Evolutionary conservation across 30 jellyfish, hydroid and myxozoan genomes (phyloP).

Genomic region (Pelagia noctiluca): DNA sequence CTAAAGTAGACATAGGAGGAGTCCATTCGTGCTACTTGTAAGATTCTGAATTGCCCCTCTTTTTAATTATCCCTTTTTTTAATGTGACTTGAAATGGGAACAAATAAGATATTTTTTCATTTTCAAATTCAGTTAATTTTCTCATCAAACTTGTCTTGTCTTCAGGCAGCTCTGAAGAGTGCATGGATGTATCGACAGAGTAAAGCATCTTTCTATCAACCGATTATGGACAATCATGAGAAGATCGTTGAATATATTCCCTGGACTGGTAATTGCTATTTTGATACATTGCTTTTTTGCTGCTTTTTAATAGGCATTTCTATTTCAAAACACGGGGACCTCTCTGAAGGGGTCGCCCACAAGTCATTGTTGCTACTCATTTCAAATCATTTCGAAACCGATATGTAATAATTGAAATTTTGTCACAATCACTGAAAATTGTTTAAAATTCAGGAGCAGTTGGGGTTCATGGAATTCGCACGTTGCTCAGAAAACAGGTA

Average conservation of each 20-base stretch:
- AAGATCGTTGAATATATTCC: conserved; percentile 36
- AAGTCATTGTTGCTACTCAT: too few relatives aligned
- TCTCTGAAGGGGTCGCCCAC: too few relatives aligned
- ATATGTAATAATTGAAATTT: too few relatives aligned
- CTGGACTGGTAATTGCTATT: conserved; percentile 51
- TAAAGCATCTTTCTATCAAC: conserved; percentile 65
- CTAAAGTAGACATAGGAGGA: too few relatives aligned
- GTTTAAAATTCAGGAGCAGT: conserved; percentile 3
- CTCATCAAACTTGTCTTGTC: neutral
- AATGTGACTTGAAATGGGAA: too few relatives aligned
- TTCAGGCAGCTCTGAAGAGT: conserved; percentile 63
- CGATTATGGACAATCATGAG: conserved; percentile 8
- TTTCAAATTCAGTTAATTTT: neutral
- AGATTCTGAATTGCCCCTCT: too few relatives aligned
- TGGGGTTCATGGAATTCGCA: conserved; percentile 42
- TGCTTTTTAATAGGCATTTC: neutral
- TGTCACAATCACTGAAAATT: too few relatives aligned
- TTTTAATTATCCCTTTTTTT: too few relatives aligned
- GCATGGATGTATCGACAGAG: conserved; percentile 74
- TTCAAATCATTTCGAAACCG: too few relatives aligned
- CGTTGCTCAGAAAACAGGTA: conserved; percentile 65
- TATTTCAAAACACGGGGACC: too few relatives aligned
- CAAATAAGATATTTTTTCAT: too few relatives aligned
- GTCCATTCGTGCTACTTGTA: too few relatives aligned
- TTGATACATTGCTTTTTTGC: neutral